Conservation (phyloP, 2,113 vertebrate genomes). For the Pontoporia blainvillei region DNA sequence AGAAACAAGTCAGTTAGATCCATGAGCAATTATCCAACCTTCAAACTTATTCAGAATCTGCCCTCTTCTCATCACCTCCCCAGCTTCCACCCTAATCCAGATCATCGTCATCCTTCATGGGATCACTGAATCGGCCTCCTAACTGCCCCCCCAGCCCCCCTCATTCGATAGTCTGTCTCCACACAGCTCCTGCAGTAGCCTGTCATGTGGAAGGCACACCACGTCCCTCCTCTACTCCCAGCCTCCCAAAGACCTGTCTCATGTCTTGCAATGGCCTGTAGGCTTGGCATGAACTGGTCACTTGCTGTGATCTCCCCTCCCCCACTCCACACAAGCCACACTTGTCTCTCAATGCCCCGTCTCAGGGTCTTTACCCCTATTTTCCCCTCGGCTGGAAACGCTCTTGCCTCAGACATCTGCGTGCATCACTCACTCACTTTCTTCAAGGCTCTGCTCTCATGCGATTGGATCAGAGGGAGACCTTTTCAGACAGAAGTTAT, state of each 20-base stretch:
- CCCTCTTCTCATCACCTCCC: background rate
- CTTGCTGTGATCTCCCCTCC: background rate
- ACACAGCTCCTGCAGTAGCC: accelerated
- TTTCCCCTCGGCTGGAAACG: background rate
- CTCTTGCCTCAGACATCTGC: background rate
- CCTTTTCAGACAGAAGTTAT: background rate
- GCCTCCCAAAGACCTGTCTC: accelerated
- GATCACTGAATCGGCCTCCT: background rate
- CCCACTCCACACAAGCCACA: background rate
- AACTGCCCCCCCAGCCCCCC: accelerated
- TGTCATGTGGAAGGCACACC: accelerated
- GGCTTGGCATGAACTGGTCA: background rate
- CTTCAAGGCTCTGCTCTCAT: background rate
- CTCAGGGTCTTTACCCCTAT: background rate
- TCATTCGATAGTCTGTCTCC: background rate
- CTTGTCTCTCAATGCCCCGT: background rate
- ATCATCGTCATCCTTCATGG: accelerated
- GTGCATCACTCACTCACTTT: background rate
- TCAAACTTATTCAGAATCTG: background rate
- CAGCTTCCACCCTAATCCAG: background rate
- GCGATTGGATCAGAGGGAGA: background rate
- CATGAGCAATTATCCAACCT: background rate
- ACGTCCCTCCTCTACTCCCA: accelerated
- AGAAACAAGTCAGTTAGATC: background rate
- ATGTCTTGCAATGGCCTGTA: accelerated